These are phyloP conservation scores for Chloebia gouldiae DNA, from an alignment of 2,113 vertebrate species.

Conservation along the genomic window DNA sequence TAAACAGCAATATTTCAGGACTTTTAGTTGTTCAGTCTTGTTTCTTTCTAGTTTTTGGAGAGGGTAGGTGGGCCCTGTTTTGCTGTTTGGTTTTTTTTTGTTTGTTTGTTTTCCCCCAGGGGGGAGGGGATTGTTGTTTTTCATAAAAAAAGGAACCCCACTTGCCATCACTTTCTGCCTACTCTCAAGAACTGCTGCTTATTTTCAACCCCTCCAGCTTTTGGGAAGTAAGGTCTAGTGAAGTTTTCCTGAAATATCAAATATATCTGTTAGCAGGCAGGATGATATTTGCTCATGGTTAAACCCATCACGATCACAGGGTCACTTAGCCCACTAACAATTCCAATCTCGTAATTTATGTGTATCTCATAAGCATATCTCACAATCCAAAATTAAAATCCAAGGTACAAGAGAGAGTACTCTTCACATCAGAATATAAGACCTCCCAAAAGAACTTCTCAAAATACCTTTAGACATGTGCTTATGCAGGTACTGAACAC, in stretches of 20 bases:
- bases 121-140: too few relatives aligned
- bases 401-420: not conserved
- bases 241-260: not conserved
- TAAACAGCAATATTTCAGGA: not conserved
- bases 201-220: not conserved
- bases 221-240: not conserved
- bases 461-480: not conserved
- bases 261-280: not conserved
- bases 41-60: not conserved
- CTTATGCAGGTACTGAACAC: not conserved
- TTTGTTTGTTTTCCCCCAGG: not conserved
- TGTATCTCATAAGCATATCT: not conserved
- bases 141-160: not conserved
- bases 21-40: not conserved
- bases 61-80: not conserved
- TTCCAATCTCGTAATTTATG: not conserved
- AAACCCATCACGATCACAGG: not conserved
- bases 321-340: not conserved
- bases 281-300: not conserved
- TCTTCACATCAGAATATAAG: not conserved
- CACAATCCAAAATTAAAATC: not conserved
- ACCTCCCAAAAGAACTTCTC: not conserved
- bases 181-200: not conserved
- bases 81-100: not conserved
- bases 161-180: not conserved